Base-by-base conservation (phyloP, 2,113 vertebrate genomes). In the Erythrocebus patas region DNA sequence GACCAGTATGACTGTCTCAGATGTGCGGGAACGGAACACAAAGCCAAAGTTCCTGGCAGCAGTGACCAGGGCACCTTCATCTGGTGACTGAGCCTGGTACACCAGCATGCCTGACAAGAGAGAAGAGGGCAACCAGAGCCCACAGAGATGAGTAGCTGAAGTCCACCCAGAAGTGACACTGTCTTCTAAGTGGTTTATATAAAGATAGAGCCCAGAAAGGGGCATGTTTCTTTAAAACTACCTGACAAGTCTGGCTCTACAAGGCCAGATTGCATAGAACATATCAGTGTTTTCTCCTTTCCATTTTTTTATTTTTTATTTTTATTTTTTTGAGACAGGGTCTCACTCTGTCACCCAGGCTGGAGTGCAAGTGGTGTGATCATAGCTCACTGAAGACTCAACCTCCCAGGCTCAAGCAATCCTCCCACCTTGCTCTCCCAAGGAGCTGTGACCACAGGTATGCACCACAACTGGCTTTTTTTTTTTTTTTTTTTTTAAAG, bases 31-130 rank as follows among this genome's bases (percentile, higher is more conserved):
- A n/a, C 97, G 98, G 93, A 99, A 99, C 75, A 99, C 99, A 91
- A 99, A 99, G 35, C 99, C 99, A 50, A 99, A 99, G 98, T 99
- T 99, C 79, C 99, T 99, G 20, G 99, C 99, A 30, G 99, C 99
- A 0, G 99, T 99, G 75, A 99, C 99, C 5, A 99, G 98, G 66
- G 99, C 99, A 3, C 99, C 99, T 96, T 99, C 99, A 14, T 99
- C 99, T 35, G 99, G 99, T 75, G 99, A 99, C 97, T 99, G 99
- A 43, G 99, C 99, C 98, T 99, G 99, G 96, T 99, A 99, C 57
- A 98, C 92, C 6, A 99, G 98, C 57, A 99, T 96, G 55, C 99
- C 99, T 99, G 97, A 40, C 40, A 50, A 5, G 48, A 83, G 84
- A 95, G n/a, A n/a, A 66, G 52, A 88, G 73, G 61, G 81, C 35